Conservation (phyloP, 1,140 invertebrate genomes). For the Vanessa atalanta region DNA sequence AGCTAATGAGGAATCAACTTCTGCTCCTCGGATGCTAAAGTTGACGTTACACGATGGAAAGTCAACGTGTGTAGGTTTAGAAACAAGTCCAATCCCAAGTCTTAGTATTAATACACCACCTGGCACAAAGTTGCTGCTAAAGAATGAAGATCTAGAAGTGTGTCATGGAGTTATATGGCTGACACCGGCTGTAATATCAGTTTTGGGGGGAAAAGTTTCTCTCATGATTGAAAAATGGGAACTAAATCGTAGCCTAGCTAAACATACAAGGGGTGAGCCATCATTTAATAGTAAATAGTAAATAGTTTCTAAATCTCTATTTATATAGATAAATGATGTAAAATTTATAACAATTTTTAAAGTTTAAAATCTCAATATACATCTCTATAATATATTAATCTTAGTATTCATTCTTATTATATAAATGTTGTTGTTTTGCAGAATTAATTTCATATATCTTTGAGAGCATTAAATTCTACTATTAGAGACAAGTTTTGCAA, state of each 20-base stretch:
- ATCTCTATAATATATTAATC: too few relatives aligned
- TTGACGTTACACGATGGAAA: conserved; percentile 92
- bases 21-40: conserved; percentile 90
- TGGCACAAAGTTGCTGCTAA: conserved; percentile 86
- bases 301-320: too few relatives aligned
- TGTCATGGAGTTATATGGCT: conserved; percentile 88
- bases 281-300: not conserved
- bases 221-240: conserved; percentile 94
- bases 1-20: conserved; percentile 91
- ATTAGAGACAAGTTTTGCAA: too few relatives aligned
- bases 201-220: conserved; percentile 91
- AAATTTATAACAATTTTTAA: too few relatives aligned
- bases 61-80: conserved; percentile 87
- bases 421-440: too few relatives aligned
- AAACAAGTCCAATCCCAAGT: conserved; percentile 84
- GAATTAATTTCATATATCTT: too few relatives aligned
- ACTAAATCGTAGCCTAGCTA: conserved; percentile 89
- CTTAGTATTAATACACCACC: conserved; percentile 88
- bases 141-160: conserved; percentile 79
- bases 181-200: conserved; percentile 83
- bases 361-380: too few relatives aligned
- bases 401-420: too few relatives aligned
- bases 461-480: too few relatives aligned
- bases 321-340: too few relatives aligned
- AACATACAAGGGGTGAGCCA: conserved; percentile 83